Conservation (phyloP, 2,113 vertebrate genomes). For the Naja naja region DNA sequence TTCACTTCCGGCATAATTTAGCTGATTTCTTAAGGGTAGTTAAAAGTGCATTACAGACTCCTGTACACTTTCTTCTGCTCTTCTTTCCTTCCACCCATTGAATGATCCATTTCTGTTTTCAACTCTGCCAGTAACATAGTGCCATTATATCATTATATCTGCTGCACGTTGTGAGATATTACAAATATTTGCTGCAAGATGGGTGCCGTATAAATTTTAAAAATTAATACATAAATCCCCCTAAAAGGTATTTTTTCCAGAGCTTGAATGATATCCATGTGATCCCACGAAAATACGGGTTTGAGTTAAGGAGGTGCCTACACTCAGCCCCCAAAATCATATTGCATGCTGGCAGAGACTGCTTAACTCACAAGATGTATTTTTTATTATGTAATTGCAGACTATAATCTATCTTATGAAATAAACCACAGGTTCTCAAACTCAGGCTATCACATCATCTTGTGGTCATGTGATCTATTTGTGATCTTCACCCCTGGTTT, state of each 20-base stretch:
- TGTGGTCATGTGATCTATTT: neutral
- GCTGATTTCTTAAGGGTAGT: neutral
- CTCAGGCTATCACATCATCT: neutral
- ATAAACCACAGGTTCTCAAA: neutral
- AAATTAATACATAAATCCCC: neutral
- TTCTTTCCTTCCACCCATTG: neutral
- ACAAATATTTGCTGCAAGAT: neutral
- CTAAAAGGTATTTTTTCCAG: neutral
- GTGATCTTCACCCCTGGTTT: neutral
- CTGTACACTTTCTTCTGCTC: neutral
- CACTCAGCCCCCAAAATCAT: neutral
- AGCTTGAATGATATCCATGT: neutral
- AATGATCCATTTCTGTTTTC: neutral
- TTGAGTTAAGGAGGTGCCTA: neutral
- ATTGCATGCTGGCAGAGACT: neutral
- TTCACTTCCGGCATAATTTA: neutral
- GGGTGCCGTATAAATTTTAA: neutral
- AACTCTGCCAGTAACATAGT: neutral
- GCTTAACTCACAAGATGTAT: neutral
- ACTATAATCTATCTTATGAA: neutral
- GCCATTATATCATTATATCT: neutral
- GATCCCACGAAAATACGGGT: neutral
- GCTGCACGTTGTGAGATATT: neutral
- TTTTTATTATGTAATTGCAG: neutral
- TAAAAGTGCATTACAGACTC: neutral